These are phyloP conservation scores for Nothocercus nigrocapillus DNA, from an alignment of 2,113 vertebrate species.

Conservation along the genomic window DNA sequence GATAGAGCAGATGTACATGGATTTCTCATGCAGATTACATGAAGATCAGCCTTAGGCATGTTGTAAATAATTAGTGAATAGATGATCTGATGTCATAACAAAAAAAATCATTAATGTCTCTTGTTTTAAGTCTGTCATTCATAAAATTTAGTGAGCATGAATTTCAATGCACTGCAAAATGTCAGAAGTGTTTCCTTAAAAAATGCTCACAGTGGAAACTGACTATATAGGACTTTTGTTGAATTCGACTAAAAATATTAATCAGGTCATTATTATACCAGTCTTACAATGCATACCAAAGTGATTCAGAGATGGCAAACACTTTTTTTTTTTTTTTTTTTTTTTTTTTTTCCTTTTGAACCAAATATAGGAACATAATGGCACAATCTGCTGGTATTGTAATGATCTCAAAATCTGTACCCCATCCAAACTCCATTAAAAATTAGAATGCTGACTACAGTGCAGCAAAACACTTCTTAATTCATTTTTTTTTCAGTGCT, in stretches of 20 bases:
- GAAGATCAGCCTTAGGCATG: slow-evolving; percentile 8
- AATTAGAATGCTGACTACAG: fast-evolving
- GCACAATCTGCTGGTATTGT: not conserved
- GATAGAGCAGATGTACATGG: not conserved
- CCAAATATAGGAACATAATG: not conserved
- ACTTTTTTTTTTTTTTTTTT: not conserved
- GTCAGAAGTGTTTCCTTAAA: not conserved
- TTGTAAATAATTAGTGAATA: slow-evolving; percentile 24
- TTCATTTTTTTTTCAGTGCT: not conserved
- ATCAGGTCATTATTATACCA: not conserved
- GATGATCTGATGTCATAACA: not conserved
- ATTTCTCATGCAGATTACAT: not conserved
- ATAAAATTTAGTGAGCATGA: not conserved
- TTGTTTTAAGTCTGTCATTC: not conserved
- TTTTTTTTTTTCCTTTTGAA: too few species aligned
- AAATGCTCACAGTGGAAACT: not conserved
- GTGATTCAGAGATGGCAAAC: not conserved
- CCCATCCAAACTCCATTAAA: not conserved
- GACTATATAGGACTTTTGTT: not conserved
- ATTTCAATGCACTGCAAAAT: not conserved
- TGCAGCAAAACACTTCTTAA: not conserved
- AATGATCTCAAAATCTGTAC: not conserved
- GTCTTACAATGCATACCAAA: not conserved
- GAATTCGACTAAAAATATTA: slow-evolving; percentile 1
- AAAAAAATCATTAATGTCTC: not conserved